phyloP scores from a whole-genome alignment of 53 echinoderm and acorn worm species.

The Mesocentrotus franciscanus region DNA sequence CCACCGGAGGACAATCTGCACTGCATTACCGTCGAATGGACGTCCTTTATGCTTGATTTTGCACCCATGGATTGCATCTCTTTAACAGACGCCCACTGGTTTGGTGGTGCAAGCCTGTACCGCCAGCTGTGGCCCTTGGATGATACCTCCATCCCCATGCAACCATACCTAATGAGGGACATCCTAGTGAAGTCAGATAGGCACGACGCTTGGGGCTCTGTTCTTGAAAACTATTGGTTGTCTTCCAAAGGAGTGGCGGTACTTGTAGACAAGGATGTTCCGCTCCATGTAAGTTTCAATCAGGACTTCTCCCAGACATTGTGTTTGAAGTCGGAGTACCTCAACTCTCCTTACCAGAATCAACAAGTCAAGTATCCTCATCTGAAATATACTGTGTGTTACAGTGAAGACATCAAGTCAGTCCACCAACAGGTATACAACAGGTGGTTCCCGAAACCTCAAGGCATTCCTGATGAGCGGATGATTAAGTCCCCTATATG shows the following conservation, averaged over 20 bases:
- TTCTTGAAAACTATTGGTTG: conserved; percentile 94
- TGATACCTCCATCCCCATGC: conserved; percentile 84
- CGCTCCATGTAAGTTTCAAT: conserved; percentile 87
- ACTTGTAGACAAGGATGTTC: conserved; percentile 80
- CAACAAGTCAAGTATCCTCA: conserved; percentile 69
- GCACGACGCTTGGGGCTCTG: conserved; percentile 73
- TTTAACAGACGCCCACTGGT: conserved; percentile 81
- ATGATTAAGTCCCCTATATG: conserved; percentile 88
- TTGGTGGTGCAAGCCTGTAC: conserved; percentile 81
- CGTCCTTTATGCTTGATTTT: conserved; percentile 67
- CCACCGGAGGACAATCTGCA: conserved; percentile 63
- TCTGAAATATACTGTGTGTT: conserved; percentile 83
- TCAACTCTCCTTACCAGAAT: conserved; percentile 83
- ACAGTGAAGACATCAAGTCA: conserved; percentile 69
- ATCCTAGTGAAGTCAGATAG: conserved; percentile 41
- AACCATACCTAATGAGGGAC: conserved; percentile 81
- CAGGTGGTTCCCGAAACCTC: conserved; percentile 72
- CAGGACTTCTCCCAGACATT: conserved; percentile 71
- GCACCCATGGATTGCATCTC: conserved; percentile 81
- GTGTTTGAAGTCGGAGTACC: conserved; percentile 81
- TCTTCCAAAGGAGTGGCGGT: conserved; percentile 84
- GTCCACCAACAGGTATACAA: conserved; percentile 76
- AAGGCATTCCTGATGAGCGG: conserved; percentile 74
- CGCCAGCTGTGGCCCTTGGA: conserved; percentile 84
- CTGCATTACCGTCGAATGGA: conserved; percentile 81